Evolutionary conservation across 2,113 vertebrate genomes (phyloP).

Genomic region (Nansenia antarctica): DNA sequence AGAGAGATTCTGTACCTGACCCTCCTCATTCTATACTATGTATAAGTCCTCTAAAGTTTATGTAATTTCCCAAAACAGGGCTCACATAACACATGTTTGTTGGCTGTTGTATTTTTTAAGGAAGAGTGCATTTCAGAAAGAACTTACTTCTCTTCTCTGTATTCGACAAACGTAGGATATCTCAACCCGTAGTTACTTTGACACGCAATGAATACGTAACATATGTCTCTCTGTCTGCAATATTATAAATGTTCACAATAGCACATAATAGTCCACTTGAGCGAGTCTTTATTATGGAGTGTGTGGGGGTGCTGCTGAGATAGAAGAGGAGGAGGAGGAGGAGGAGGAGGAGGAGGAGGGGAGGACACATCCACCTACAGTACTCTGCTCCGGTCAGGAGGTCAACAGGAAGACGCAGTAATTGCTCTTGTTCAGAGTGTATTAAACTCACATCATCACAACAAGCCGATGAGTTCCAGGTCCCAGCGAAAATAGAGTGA

Average conservation of each 20-base stretch:
- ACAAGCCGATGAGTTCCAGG: conserved; percentile 40
- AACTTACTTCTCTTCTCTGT: background rate
- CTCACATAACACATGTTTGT: conserved; percentile 32
- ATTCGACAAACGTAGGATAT: conserved; percentile 5
- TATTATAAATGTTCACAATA: background rate
- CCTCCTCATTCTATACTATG: conserved; percentile 41
- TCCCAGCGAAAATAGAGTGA: conserved; percentile 44
- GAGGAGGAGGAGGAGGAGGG: no score
- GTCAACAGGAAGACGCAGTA: background rate
- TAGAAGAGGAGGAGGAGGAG: no score
- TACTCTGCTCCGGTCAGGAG: background rate
- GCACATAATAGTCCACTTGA: no score
- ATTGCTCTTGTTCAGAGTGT: conserved; percentile 9
- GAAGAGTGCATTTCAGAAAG: conserved; percentile 38
- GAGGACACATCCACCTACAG: no score
- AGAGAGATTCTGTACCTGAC: conserved; percentile 51
- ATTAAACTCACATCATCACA: conserved; percentile 18
- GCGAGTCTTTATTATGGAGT: background rate
- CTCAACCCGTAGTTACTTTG: background rate
- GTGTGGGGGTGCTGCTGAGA: background rate
- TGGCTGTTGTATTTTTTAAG: conserved; percentile 12
- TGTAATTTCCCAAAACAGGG: conserved; percentile 44
- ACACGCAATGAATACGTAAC: background rate
- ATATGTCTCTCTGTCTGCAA: background rate
- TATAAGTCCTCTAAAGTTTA: conserved; percentile 27